Evolutionary conservation across 2,797 vertebrate species (phyloP), one percentile per base, ranked within the genome.

Genomic region (Spondyliosoma cantharus): DNA sequence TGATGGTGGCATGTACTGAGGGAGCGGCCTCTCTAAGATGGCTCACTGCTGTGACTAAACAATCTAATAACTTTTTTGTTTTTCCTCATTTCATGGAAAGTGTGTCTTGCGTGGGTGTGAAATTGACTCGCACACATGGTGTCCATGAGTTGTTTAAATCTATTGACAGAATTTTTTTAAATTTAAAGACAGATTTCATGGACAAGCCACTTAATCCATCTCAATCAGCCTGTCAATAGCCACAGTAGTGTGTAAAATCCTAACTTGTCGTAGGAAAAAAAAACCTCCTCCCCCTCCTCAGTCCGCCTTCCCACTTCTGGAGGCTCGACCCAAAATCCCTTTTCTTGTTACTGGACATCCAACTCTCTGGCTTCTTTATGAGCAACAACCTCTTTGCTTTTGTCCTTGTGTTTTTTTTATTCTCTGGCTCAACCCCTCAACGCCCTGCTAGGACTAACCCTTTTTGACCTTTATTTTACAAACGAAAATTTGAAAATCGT

Each of bases 21-120:
- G 86, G 86, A 90, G 80, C 74, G 69, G 57, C 88, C 90, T 91
- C 83, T 52, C 81, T 65, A 58, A 94, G 81, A 93, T 95, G 95
- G 89, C 96, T 96, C 96, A 97, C 97, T 97, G 96, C 97, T 98
- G 96, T 97, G 97, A 97, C 96, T 97, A 94, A 95, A 96, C 82
- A 93, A 94, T 83, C 92, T 91, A 83, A 91, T 94, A 80, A 83
- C 75, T 57, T 73, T 32, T 85, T 81, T 92, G 22, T 92, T 91
- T 92, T 90, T 94, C 91, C 90, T 94, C 89, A 93, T 95, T 90
- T 71, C 90, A 92, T 91, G 89, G 29, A 71, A 68, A 87, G 43
- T 19, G 62, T 50, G 63, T 85, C 61, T 84, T 53, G 46, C 1
- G 60, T 82, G 72, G 70, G 80, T 81, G 74, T 68, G 78, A 83